Percentiles rank a stretch among this genome's conserved stretches.
These are phyloP conservation scores for Acanthornis magna DNA, from an alignment of 2,797 vertebrate species.

Conservation along the genomic window DNA sequence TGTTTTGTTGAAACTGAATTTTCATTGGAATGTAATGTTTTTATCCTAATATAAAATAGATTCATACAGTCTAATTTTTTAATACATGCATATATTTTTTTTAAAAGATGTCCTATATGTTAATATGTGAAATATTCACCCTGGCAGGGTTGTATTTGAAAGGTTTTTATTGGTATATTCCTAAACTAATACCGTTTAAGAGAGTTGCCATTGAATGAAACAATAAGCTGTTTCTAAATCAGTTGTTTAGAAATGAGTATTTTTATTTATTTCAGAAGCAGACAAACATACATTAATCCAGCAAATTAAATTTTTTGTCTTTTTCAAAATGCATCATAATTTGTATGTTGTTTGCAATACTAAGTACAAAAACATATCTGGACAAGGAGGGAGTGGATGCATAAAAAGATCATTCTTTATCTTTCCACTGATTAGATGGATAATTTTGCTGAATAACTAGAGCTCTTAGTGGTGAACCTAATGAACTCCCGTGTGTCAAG, in stretches of 20 bases:
- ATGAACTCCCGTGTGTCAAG: neutral
- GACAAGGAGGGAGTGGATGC: neutral
- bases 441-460: neutral
- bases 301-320: fast-evolving
- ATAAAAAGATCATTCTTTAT: neutral
- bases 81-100: neutral
- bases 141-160: neutral
- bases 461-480: neutral
- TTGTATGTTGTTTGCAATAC: neutral
- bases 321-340: neutral
- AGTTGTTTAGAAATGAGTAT: neutral
- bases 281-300: neutral
- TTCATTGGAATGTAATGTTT: neutral
- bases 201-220: neutral
- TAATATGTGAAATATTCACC: neutral
- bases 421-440: neutral
- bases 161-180: neutral
- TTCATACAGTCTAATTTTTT: neutral
- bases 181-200: neutral
- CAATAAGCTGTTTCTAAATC: neutral
- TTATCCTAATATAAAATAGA: neutral
- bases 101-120: fast-evolving
- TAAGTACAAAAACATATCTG: neutral
- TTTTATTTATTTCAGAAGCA: neutral
- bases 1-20: neutral